Evolutionary conservation across 2,113 vertebrate genomes (phyloP).

Genomic region (Varanus komodoensis): DNA sequence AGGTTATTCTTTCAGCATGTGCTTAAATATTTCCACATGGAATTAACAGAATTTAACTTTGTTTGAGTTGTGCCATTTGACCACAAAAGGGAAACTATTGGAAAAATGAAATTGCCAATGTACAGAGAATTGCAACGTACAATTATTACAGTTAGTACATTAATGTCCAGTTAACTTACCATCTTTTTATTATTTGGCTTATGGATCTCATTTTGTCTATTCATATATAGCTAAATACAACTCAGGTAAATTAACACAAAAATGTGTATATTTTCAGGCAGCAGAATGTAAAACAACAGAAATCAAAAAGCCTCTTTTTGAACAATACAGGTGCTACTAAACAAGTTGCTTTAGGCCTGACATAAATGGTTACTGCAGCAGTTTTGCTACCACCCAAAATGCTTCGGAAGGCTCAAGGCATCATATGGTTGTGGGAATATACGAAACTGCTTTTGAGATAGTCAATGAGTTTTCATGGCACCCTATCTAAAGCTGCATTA

Average conservation of each 20-base stretch:
- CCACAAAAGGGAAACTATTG: constrained; percentile 44
- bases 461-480: neutral
- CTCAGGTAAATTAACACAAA: constrained; percentile 18
- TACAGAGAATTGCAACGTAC: constrained; percentile 31
- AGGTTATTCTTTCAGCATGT: constrained; percentile 19
- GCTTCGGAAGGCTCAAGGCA: neutral
- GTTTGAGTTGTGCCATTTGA: constrained; percentile 28
- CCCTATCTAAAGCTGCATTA: neutral
- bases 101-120: constrained; percentile 51
- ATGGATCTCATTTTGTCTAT: constrained; percentile 39
- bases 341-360: neutral
- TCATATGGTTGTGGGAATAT: neutral
- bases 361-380: neutral
- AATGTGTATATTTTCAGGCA: neutral
- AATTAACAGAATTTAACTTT: constrained; percentile 45
- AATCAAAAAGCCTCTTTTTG: neutral
- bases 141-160: constrained; percentile 29
- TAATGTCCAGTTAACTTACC: constrained; percentile 36
- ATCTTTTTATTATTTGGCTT: constrained; percentile 29
- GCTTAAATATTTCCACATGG: constrained; percentile 49
- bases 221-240: constrained; percentile 6
- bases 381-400: neutral
- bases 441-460: neutral
- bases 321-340: neutral
- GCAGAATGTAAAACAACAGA: neutral